Evolutionary conservation across 1,140 invertebrate genomes (phyloP).

Genomic region (Brachionus sp.): DNA sequence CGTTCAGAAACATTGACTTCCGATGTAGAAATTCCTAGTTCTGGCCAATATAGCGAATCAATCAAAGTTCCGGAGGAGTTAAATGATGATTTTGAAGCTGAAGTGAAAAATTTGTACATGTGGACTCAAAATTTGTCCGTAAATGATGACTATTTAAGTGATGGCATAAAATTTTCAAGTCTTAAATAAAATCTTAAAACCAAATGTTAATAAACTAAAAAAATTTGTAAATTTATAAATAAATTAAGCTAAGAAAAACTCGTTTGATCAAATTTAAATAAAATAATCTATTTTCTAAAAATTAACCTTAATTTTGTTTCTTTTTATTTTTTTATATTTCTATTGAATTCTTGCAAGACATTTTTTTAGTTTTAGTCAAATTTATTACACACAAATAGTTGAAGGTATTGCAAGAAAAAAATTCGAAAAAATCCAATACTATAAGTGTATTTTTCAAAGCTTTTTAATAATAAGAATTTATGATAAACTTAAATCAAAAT

Average conservation of each 20-base stretch:
- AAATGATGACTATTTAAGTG: constrained; percentile 35
- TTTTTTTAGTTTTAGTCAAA: neutral
- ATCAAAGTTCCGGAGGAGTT: constrained; percentile 26
- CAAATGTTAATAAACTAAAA: neutral
- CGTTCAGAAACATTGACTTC: constrained; percentile 26
- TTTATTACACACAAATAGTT: neutral
- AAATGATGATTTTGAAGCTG: constrained; percentile 29
- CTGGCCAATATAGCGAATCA: neutral
- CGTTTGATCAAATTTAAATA: neutral
- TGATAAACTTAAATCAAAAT: neutral
- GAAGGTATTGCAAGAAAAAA: neutral
- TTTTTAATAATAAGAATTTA: neutral
- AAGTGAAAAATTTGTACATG: constrained; percentile 44
- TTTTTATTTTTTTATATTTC: neutral
- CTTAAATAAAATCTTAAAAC: neutral
- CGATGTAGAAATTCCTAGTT: neutral
- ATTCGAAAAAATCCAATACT: neutral
- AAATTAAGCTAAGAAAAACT: neutral
- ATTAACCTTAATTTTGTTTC: neutral
- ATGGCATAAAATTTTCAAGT: neutral
- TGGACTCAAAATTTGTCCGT: constrained; percentile 41
- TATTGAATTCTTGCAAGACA: neutral
- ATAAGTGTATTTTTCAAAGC: neutral
- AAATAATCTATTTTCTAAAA: neutral
- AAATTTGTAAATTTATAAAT: neutral